Evolutionary conservation across 2,888 invertebrate genomes (phyloP).

Genomic region (Ornithoptera alexandrae): DNA sequence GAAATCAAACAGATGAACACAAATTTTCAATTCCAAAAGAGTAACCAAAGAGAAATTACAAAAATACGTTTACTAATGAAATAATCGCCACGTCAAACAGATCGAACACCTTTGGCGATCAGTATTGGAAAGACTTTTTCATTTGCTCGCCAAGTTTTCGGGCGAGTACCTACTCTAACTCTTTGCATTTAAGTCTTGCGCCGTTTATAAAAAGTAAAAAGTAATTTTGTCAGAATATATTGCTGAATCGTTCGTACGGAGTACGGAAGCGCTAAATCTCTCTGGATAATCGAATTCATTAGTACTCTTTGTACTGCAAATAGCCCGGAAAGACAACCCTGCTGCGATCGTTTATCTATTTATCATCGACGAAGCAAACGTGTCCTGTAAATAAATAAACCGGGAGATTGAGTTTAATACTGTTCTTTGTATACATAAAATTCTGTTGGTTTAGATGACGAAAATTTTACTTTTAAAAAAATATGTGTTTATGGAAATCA

Average conservation of each 20-base stretch:
- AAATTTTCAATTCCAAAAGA: constrained; percentile 23
- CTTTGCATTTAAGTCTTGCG: constrained; percentile 21
- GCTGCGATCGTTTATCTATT: constrained; percentile 36
- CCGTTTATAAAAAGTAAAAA: constrained; percentile 12
- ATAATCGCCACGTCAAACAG: constrained; percentile 39
- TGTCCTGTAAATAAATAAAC: constrained; percentile 33
- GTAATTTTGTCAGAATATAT: constrained; percentile 35
- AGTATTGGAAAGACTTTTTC: constrained; percentile 13
- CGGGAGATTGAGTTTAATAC: background rate
- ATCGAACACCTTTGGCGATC: constrained; percentile 35
- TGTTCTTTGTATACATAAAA: background rate
- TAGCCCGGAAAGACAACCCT: constrained; percentile 47
- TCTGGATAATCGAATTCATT: constrained; percentile 71
- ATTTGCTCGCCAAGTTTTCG: background rate
- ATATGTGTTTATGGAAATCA: background rate
- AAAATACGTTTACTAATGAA: constrained; percentile 39
- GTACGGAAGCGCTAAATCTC: constrained; percentile 57
- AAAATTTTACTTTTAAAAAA: background rate
- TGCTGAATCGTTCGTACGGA: constrained; percentile 42
- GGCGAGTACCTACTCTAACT: constrained; percentile 5
- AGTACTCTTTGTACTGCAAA: constrained; percentile 61
- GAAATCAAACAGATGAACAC: constrained; percentile 9
- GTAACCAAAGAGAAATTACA: constrained; percentile 32
- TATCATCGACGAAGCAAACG: constrained; percentile 28
- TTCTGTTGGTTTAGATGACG: background rate